Evolutionary conservation across 2,888 invertebrate genomes (phyloP).

Genomic region (Syrista parreyssii): DNA sequence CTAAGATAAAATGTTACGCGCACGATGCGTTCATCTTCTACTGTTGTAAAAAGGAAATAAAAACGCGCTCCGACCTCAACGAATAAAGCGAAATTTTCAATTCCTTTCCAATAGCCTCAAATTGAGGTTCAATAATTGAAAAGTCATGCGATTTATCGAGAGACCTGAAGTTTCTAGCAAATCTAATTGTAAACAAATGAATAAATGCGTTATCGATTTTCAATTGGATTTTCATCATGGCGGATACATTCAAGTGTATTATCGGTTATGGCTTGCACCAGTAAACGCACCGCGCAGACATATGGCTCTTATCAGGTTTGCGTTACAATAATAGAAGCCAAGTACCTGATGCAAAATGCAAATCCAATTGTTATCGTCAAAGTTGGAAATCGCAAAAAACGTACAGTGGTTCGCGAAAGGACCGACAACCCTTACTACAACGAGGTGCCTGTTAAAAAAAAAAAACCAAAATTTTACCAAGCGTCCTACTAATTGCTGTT

Average conservation of each 20-base stretch:
- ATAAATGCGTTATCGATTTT: neutral
- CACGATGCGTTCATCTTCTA: neutral
- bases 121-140: neutral
- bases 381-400: slow-evolving; percentile 72
- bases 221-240: neutral
- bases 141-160: neutral
- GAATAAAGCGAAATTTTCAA: neutral
- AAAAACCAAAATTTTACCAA: neutral
- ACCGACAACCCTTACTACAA: slow-evolving; percentile 76
- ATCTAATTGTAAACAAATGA: neutral
- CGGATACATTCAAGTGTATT: neutral
- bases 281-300: slow-evolving; percentile 6
- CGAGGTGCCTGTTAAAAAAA: slow-evolving; percentile 68
- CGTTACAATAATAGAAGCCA: slow-evolving; percentile 76
- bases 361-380: slow-evolving; percentile 74
- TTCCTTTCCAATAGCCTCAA: neutral
- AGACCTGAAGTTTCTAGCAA: neutral
- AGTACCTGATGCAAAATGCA: slow-evolving; percentile 69
- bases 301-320: slow-evolving; percentile 69
- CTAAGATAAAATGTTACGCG: neutral
- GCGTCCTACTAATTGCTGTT: neutral
- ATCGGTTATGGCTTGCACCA: slow-evolving; percentile 12
- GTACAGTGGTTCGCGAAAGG: slow-evolving; percentile 70
- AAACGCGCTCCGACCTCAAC: neutral
- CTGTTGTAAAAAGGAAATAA: neutral